A percentile compares a stretch with the other conserved stretches of the same genome.
phyloP scores from a whole-genome alignment of 2,888 invertebrate genomes.

The Atrina japonica region DNA sequence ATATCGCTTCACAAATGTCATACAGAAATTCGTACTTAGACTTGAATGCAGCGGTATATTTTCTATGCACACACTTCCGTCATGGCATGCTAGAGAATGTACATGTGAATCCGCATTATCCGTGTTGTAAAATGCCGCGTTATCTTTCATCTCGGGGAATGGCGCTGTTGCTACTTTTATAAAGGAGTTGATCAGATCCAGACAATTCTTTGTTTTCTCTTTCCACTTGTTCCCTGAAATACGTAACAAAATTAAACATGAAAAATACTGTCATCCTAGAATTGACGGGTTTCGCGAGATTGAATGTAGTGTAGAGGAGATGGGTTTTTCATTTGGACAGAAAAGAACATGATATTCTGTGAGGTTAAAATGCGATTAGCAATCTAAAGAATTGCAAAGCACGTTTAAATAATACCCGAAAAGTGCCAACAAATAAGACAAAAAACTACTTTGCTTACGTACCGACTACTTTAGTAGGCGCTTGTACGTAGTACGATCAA shows the following conservation, averaged over 20 bases:
- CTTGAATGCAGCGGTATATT: conserved; percentile 36
- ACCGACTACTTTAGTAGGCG: no score
- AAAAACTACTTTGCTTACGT: no score
- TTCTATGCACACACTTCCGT: conserved; percentile 38
- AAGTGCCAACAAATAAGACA: no score
- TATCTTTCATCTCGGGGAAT: conserved; percentile 46
- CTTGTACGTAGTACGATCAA: no score
- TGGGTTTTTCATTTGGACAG: no score
- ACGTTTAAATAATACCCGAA: no score
- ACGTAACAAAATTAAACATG: background rate
- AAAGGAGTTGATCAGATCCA: conserved; percentile 40
- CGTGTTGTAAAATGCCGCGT: conserved; percentile 56
- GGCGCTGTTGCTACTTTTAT: conserved; percentile 36
- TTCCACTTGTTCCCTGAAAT: conserved; percentile 47
- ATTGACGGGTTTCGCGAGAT: background rate
- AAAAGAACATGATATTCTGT: no score
- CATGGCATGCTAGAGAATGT: conserved; percentile 40
- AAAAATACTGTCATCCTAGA: background rate
- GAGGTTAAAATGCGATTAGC: no score
- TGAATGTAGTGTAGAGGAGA: background rate
- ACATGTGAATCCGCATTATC: conserved; percentile 42
- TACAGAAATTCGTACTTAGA: conserved; percentile 30
- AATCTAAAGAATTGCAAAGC: no score
- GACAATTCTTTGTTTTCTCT: conserved; percentile 48
- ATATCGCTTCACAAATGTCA: no score